phyloP scores from a whole-genome alignment of 2,797 vertebrate genomes.

The Pipistrellus kuhlii region DNA sequence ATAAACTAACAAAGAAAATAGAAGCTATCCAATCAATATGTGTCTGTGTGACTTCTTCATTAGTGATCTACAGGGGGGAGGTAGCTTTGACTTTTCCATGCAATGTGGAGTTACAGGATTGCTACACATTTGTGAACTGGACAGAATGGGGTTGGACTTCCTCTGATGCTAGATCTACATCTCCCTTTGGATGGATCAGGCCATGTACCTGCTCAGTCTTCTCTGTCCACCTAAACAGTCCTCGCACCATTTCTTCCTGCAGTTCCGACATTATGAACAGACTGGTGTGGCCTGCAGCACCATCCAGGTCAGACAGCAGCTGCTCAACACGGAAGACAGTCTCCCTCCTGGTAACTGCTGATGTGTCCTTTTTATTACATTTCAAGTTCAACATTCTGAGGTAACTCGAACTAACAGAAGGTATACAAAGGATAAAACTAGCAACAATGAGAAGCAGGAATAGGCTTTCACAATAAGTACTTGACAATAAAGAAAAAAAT shows the following conservation, averaged over 20 bases:
- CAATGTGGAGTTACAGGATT: background rate
- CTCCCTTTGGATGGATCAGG: background rate
- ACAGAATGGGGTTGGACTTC: background rate
- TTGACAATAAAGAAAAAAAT: slow-evolving; percentile 39
- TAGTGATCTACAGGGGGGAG: background rate
- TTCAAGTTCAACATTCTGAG: slow-evolving; percentile 57
- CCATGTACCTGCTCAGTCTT: slow-evolving; percentile 49
- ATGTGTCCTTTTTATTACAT: slow-evolving; percentile 14
- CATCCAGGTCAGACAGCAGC: background rate
- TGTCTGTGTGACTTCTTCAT: background rate
- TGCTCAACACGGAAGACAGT: background rate
- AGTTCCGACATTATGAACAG: background rate
- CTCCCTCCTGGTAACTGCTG: slow-evolving; percentile 21
- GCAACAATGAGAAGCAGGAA: background rate
- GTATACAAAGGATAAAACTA: slow-evolving; percentile 16
- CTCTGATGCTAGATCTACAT: background rate
- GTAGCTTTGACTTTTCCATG: slow-evolving; percentile 29
- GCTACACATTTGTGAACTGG: background rate
- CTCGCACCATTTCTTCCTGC: background rate
- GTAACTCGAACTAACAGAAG: slow-evolving; percentile 43
- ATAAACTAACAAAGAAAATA: background rate
- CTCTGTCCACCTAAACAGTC: background rate
- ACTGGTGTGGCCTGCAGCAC: background rate
- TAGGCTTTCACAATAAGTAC: background rate
- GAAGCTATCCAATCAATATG: background rate